Evolutionary conservation across 2,797 vertebrate species (phyloP).

Genomic region (Ispidina lecontei): DNA sequence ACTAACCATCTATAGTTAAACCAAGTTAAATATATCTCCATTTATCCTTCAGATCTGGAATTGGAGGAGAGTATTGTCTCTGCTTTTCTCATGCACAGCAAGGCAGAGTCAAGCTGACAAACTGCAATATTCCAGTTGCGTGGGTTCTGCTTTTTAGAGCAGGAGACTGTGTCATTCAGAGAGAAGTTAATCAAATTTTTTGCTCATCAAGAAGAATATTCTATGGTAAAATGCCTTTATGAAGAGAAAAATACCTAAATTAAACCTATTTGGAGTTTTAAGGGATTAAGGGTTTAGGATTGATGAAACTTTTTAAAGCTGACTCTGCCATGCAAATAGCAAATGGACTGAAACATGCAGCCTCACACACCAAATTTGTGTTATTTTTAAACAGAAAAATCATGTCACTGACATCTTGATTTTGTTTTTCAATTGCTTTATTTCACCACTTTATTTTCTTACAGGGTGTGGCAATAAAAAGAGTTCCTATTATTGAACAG

Average conservation of each 20-base stretch:
- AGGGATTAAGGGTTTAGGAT: background rate
- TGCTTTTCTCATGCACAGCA: background rate
- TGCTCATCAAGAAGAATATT: background rate
- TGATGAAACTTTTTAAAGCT: background rate
- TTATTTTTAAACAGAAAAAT: background rate
- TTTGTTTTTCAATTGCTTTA: background rate
- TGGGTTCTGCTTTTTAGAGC: slow-evolving; percentile 3
- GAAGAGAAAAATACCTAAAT: background rate
- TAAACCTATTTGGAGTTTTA: background rate
- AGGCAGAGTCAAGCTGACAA: background rate
- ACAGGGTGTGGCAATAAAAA: background rate
- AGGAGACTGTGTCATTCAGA: background rate
- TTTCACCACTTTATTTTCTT: background rate
- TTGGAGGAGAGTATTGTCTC: background rate
- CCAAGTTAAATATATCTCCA: background rate
- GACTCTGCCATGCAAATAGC: background rate
- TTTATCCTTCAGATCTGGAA: background rate
- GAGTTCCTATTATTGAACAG: background rate
- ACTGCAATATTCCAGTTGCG: background rate
- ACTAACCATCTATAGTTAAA: background rate
- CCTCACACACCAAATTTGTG: background rate
- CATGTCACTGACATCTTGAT: background rate
- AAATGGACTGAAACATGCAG: background rate
- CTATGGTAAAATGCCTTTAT: background rate
- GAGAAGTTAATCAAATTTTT: background rate